phyloP scores from a whole-genome alignment of 2,797 vertebrate genomes.

The Acanthis flammea region DNA sequence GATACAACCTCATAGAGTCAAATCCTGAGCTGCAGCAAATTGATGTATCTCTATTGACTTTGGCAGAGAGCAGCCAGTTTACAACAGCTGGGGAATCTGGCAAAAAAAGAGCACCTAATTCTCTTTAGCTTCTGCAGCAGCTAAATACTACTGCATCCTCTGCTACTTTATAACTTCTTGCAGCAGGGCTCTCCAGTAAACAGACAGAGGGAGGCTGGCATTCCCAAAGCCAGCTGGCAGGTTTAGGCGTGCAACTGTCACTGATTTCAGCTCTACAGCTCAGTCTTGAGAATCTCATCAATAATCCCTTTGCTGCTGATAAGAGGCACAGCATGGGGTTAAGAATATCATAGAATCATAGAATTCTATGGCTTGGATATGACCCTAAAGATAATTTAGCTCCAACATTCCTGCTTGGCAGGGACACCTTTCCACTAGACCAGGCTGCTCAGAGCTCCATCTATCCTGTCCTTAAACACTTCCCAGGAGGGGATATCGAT shows the following conservation, averaged over 20 bases:
- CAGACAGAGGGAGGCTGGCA: neutral
- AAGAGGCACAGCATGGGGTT: neutral
- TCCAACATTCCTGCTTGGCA: neutral
- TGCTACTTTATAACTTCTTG: neutral
- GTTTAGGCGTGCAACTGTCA: neutral
- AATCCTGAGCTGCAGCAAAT: neutral
- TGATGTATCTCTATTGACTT: neutral
- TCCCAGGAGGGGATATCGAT: neutral
- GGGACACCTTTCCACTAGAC: neutral
- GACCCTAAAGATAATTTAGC: neutral
- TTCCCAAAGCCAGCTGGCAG: neutral
- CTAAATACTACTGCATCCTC: neutral
- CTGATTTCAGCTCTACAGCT: neutral
- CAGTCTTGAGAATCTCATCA: neutral
- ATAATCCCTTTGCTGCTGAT: neutral
- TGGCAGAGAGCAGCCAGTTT: neutral
- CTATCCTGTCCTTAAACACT: neutral
- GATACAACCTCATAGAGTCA: neutral
- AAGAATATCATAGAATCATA: neutral
- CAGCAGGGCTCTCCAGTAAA: neutral
- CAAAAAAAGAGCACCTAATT: neutral
- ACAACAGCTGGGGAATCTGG: neutral
- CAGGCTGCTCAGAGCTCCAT: neutral
- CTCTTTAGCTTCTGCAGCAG: neutral
- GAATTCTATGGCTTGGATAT: neutral